phyloP scores from a whole-genome alignment of 2,113 vertebrate species.

The Bubo blakistoni region DNA sequence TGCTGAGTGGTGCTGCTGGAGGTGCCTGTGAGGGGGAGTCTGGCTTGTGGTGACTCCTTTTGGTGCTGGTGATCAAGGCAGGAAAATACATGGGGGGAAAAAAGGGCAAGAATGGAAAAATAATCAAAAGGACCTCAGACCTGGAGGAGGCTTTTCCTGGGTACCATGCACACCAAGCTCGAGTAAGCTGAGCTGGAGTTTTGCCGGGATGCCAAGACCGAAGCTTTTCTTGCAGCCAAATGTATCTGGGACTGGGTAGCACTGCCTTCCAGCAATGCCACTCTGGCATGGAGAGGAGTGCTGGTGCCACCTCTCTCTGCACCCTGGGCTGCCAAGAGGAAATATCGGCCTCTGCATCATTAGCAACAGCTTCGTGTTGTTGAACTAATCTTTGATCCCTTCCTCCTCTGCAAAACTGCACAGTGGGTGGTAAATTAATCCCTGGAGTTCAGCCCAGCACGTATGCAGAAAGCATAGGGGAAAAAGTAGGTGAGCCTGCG shows the following conservation, averaged over 20 bases:
- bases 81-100: background rate
- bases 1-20: background rate
- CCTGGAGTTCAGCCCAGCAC: conserved; percentile 22
- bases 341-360: background rate
- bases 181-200: background rate
- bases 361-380: background rate
- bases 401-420: background rate
- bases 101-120: background rate
- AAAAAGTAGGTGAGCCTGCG: background rate
- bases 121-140: background rate
- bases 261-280: background rate
- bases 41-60: background rate
- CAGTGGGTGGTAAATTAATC: conserved; percentile 30
- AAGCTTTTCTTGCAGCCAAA: background rate
- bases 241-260: fast-evolving
- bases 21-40: background rate
- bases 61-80: background rate
- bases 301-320: background rate
- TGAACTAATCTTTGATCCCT: conserved; percentile 30
- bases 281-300: background rate
- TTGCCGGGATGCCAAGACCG: background rate
- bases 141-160: background rate
- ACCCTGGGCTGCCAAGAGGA: background rate
- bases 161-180: background rate
- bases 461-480: background rate